Base-by-base conservation (phyloP, 2,113 vertebrate genomes). In the Mus spicilegus region DNA sequence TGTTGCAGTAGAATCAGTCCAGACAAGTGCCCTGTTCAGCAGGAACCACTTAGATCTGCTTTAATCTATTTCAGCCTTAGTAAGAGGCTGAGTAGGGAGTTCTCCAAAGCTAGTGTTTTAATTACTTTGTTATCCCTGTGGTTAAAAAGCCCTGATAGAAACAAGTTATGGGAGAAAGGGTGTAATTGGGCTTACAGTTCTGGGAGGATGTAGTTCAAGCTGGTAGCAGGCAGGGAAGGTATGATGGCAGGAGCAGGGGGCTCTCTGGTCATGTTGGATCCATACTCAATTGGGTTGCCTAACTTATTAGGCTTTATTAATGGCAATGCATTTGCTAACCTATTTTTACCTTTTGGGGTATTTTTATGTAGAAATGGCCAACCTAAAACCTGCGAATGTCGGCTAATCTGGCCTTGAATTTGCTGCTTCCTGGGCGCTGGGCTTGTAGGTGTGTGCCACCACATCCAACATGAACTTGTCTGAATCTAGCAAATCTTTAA, bases 221-320 rank as follows among this genome's bases (percentile, higher is more conserved):
- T 5, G 56, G 24, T 22, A 84, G 58, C 81, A 63, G 81, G n/a
- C 81, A 84, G 81, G 81, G 56, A 82, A 61, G 80, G 80, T 56
- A 61, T 84, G 80, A 24, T 63, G 72, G 72, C 58, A 84, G 24
- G 81, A 84, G n/a, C 58, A 84, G n/a, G 81, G 58, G n/a, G n/a
- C 58, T 58, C 13, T 9, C 56, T 42, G 80, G 36, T 58, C 56
- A 63, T 19, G 39, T 26, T 84, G 80, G 26, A 61, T 28, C 56
- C 24, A 42, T 72, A 19, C 13, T 70, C 76, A 36, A 0, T 36
- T 78, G 30, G n/a, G 65, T 87, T 91, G 39, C 46, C 39, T 67
- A 54, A 19, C 7, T 90, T 88, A 90, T 70, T 90, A 54, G 24
- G 36, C 93, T 92, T 95, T 89, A 77, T 89, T 87, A 97, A 58